Base-by-base conservation (phyloP, 2,797 vertebrate genomes). In the Hydrophis major region DNA sequence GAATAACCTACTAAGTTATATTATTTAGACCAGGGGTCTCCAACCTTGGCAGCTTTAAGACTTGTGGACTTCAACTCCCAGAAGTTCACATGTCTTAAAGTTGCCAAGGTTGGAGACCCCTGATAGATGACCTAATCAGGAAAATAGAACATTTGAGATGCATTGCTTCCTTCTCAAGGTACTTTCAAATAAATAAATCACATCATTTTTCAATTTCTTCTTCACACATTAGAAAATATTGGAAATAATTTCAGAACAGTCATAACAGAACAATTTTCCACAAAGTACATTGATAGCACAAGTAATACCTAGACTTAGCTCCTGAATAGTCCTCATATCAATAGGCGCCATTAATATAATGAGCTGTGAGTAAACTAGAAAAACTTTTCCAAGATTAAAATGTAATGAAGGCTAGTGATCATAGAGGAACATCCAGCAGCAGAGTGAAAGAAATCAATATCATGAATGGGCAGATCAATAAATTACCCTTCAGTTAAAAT, bases 291-390 rank as follows among this genome's bases (percentile, higher is more conserved):
- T 92, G 50, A 88, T 66, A 47, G 37, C 87, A 56, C 87, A 93
- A 47, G 11, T 18, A 94, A 86, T 89, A 90, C 28, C 89, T 94
- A 93, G 2, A 0, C 90, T 94, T 87, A 32, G 94, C 89, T 94
- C 91, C 93, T 89, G 56, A 88, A 95, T 93, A 95, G 94, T 97
- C 95, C 96, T 69, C 92, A 89, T 96, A 96, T 96, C 96, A 94
- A 90, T 97, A 96, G 93, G 95, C 97, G 93, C 92, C 95, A 96
- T 95, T 96, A 95, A 91, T 18, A 89, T 95, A 97, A 97, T 95
- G 94, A 94, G 37, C 90, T 95, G 55, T 74, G 47, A 74, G 55
- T 92, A 90, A 94, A 94, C 86, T 93, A 95, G 50, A 56, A 93
- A 94, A 12, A 93, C 11, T 94, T 94, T 78, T 92, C 95, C 93